Evolutionary conservation across 1,140 invertebrate species (phyloP).

Genomic region (Geopemphigus sp.): DNA sequence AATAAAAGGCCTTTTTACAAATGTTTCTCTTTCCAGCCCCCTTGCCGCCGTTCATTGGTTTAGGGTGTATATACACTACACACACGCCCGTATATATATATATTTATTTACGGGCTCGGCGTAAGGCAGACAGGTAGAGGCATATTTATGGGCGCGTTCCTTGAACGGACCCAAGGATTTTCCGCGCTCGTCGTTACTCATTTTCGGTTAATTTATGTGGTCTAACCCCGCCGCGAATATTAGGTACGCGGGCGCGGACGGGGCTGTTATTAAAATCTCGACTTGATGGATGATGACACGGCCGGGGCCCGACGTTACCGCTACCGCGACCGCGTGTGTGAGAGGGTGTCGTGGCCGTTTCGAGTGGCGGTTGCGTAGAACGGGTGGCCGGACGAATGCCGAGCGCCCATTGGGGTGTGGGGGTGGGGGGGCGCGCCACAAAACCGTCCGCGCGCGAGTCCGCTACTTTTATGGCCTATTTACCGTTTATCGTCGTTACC

Average conservation of each 20-base stretch:
- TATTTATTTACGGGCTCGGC: not conserved
- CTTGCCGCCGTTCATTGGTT: not conserved
- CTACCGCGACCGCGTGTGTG: not conserved
- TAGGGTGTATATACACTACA: not conserved
- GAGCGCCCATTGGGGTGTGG: not conserved
- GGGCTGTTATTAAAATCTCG: constrained; percentile 48
- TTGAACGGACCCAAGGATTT: constrained; percentile 48
- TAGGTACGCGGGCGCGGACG: constrained; percentile 37
- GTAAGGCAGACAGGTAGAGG: constrained; percentile 18
- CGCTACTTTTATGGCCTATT: constrained; percentile 45
- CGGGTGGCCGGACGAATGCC: too few relatives aligned
- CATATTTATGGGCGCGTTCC: constrained; percentile 44
- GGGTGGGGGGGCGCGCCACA: not conserved
- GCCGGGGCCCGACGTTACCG: constrained; percentile 2
- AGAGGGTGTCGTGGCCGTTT: not conserved
- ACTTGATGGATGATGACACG: constrained; percentile 49
- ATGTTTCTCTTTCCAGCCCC: constrained; percentile 5
- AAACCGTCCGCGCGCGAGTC: not conserved
- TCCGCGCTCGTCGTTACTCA: constrained; percentile 39
- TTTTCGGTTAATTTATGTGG: constrained; percentile 50
- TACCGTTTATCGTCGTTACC: constrained; percentile 47
- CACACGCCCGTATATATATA: too few relatives aligned
- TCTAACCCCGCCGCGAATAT: constrained; percentile 44
- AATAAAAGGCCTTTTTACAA: constrained; percentile 49
- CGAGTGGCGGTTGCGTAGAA: constrained; percentile 38